A percentile compares a stretch with the other conserved stretches of the same genome.
Conservation (phyloP, 2,888 invertebrate genomes). For the Hydropsyche betteni region DNA sequence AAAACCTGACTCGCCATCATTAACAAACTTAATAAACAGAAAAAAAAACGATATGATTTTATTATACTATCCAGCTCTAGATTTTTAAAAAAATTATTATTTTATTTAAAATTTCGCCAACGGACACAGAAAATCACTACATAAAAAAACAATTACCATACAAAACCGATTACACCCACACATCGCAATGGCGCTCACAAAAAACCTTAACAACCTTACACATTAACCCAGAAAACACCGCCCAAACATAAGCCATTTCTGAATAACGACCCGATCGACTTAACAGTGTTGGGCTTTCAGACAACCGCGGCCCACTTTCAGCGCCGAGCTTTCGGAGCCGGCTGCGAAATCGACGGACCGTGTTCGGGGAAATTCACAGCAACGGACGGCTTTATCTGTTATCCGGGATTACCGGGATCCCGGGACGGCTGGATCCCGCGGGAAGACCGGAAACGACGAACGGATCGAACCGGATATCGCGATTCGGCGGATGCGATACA, state of each 20-base stretch:
- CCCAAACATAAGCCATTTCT: conserved; percentile 22
- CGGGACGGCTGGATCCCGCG: neutral
- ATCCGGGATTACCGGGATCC: conserved; percentile 27
- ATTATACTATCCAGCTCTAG: too few relatives aligned
- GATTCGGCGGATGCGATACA: neutral
- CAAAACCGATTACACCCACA: too few relatives aligned
- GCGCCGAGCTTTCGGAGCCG: neutral
- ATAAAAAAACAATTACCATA: too few relatives aligned
- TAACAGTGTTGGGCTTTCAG: conserved; percentile 16
- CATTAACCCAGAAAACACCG: neutral
- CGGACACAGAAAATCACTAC: too few relatives aligned
- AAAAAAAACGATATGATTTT: too few relatives aligned
- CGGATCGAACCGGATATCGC: conserved; percentile 7
- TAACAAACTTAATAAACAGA: too few relatives aligned
- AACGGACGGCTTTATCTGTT: conserved; percentile 2
- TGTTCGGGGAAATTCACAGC: neutral
- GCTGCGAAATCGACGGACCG: conserved; percentile 1
- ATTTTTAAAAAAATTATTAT: too few relatives aligned
- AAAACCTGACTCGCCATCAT: too few relatives aligned
- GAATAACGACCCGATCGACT: conserved; percentile 22
- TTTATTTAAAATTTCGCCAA: too few relatives aligned
- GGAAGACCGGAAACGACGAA: conserved; percentile 1
- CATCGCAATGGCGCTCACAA: too few relatives aligned
- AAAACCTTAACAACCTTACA: too few relatives aligned
- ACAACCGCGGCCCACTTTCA: neutral